These are phyloP conservation scores for Melinaea marsaeus DNA, from an alignment of 2,888 invertebrate genomes.

Conservation along the genomic window DNA sequence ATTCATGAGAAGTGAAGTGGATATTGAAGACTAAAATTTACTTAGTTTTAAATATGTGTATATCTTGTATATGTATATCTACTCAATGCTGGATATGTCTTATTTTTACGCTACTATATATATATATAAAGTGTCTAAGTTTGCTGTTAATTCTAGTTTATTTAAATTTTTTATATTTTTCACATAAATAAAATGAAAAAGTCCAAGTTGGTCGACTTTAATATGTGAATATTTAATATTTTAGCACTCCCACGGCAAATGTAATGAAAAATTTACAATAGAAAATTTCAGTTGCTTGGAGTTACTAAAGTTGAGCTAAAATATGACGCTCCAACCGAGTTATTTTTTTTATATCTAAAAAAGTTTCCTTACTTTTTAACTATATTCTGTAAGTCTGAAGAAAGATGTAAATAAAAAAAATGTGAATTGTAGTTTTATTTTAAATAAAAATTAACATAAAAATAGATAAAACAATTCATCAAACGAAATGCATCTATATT, in stretches of 20 bases:
- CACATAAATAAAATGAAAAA: not conserved
- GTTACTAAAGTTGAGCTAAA: constrained; percentile 32
- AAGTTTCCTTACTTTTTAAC: not conserved
- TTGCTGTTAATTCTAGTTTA: too few species aligned
- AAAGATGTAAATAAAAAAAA: too few species aligned
- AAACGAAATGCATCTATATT: too few species aligned
- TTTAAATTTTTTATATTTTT: not conserved
- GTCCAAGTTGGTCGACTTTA: not conserved
- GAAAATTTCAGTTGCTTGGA: constrained; percentile 18
- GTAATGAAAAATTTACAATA: constrained; percentile 4
- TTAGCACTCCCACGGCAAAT: not conserved
- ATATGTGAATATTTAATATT: not conserved
- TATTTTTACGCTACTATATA: too few species aligned
- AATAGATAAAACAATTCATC: too few species aligned
- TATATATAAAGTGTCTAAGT: too few species aligned
- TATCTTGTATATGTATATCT: too few species aligned
- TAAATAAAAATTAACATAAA: too few species aligned
- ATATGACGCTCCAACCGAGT: constrained; percentile 22
- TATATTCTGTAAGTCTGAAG: not conserved
- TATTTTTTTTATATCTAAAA: not conserved
- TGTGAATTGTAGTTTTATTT: too few species aligned
- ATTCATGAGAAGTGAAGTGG: not conserved
- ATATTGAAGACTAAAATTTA: not conserved
- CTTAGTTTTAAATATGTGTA: not conserved
- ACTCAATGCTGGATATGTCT: too few species aligned